These are phyloP conservation scores for Hemibagrus guttatus DNA, from an alignment of 2,797 vertebrate species.

Conservation along the genomic window DNA sequence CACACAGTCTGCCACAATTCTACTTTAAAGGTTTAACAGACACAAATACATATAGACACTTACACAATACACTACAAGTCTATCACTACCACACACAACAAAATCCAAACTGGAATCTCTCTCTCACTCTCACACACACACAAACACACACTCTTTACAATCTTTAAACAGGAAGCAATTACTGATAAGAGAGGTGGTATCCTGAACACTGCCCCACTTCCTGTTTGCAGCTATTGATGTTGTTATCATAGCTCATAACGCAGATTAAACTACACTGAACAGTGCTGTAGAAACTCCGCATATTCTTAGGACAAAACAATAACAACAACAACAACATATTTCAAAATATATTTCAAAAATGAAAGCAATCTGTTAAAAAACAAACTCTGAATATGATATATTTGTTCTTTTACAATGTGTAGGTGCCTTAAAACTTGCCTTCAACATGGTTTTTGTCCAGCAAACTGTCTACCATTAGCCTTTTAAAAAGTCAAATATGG, in stretches of 20 bases:
- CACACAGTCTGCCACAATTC: background rate
- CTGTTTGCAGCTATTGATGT: slow-evolving; percentile 39
- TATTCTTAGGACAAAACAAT: too few relatives aligned
- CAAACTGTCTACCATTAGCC: too few relatives aligned
- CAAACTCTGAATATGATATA: background rate
- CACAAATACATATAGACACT: background rate
- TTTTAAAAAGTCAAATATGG: too few relatives aligned
- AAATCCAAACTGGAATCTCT: background rate
- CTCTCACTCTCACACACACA: background rate
- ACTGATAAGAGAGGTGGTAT: slow-evolving; percentile 44
- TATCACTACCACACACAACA: background rate
- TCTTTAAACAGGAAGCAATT: slow-evolving; percentile 51
- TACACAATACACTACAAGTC: background rate
- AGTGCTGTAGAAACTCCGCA: background rate
- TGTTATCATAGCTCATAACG: background rate
- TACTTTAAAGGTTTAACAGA: background rate
- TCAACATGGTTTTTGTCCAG: background rate
- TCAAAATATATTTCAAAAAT: background rate
- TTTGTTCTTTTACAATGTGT: background rate
- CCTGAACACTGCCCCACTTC: slow-evolving; percentile 35
- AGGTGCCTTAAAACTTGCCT: background rate
- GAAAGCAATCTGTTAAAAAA: background rate
- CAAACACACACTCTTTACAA: background rate
- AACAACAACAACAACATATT: background rate
- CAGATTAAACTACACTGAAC: background rate